Evolutionary conservation across 2,888 invertebrate species (phyloP), one percentile per base, ranked within the genome.

Genomic region (Hypena proboscidalis): DNA sequence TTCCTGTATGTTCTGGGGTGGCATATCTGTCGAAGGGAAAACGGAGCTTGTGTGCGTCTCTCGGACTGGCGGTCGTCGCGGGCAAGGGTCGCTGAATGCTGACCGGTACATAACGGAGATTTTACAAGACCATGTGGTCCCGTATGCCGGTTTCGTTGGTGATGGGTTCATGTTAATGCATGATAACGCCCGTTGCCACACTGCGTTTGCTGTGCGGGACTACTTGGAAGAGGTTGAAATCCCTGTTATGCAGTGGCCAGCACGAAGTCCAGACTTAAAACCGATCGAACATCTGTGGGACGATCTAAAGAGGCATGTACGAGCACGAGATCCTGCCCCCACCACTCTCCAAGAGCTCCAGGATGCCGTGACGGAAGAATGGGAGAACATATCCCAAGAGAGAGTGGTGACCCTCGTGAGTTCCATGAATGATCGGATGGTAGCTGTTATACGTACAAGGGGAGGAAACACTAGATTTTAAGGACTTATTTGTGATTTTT

Each of bases 281-380:
- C 52, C 55, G 21, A 64, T 58, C 29, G 57, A 62, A 57, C 52
- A 60, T 52, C 44, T 50, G 29, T 66, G 46, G 43, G 54, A 58
- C 42, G 55, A 53, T 40, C 52, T 57, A 4, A 42, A 54, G 41
- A 30, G 53, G 42, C 49, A 51, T 32, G 58, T 63, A 47, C 50
- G 40, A 13, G 25, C 21, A 31, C 38, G 50, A 42, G 51, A 45
- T 42, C 44, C 48, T 10, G 44, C 55, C 26, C 49, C 11, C 5
- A 4, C 8, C 2, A 15, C 10, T 10, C 15, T 33, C 10, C 23
- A 23, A 33, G 47, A 60, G 44, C 54, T 63, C 8, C 57, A 51
- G 38, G 26, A 22, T 26, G 46, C 40, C 29, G 19, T 40, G n/a
- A 11, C 21, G 19, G 41, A 36, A 31, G 36, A 50, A 40, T 42